Conservation (phyloP, 1,140 invertebrate species). For the Leptopilina boulardi region DNA sequence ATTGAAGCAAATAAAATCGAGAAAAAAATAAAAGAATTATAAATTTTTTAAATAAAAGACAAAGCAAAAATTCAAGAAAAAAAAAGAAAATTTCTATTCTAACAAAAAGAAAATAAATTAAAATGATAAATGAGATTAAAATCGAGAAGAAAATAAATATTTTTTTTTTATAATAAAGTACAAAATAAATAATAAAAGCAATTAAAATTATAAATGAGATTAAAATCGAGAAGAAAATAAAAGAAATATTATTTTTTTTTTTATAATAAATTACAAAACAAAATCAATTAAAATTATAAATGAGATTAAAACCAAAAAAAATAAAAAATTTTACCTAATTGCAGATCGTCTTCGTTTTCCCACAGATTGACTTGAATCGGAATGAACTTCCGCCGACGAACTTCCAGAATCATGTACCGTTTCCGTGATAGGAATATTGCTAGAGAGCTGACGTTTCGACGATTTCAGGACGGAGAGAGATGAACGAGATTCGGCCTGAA, state of each 20-base stretch:
- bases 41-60: no score
- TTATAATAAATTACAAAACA: background rate
- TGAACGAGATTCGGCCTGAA: conserved; percentile 74
- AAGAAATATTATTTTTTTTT: no score
- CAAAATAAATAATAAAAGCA: background rate
- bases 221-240: no score
- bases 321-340: conserved; percentile 59
- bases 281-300: background rate
- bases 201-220: no score
- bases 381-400: conserved; percentile 74
- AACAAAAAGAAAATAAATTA: background rate
- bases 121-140: no score
- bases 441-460: conserved; percentile 72
- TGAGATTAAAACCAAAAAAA: background rate
- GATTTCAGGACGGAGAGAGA: conserved; percentile 74
- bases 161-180: background rate
- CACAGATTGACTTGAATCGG: conserved; percentile 75
- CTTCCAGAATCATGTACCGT: conserved; percentile 72
- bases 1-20: no score
- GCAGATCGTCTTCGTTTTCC: conserved; percentile 69
- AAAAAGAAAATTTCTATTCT: background rate
- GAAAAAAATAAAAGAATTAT: no score
- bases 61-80: no score
- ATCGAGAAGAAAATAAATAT: no score
- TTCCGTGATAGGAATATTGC: conserved; percentile 71